Percentiles rank a stretch among this genome's conserved stretches.
Conservation (phyloP, 2,888 invertebrate species). For the Monoplex corrugatus region DNA sequence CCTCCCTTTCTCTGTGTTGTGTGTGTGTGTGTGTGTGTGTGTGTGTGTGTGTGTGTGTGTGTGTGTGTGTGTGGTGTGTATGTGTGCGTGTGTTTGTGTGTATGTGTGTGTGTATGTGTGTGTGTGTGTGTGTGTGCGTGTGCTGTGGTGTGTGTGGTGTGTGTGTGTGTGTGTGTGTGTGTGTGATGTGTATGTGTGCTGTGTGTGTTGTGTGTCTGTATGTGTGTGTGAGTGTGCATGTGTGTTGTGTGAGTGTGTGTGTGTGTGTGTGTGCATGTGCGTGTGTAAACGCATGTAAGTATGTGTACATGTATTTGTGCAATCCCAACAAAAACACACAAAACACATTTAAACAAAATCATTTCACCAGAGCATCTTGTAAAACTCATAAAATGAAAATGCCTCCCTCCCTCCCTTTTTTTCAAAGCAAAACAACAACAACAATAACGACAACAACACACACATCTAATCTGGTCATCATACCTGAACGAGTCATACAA, state of each 20-base stretch:
- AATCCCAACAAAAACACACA: too few species aligned
- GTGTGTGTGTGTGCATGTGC: neutral
- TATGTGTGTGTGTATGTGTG: neutral
- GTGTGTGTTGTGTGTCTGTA: neutral
- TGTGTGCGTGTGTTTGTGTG: neutral
- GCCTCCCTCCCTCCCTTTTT: too few species aligned
- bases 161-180: neutral
- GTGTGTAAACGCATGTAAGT: too few species aligned
- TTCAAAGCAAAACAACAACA: too few species aligned
- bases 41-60: neutral
- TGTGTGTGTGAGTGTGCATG: neutral
- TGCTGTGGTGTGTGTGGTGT: neutral
- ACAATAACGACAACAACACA: too few species aligned
- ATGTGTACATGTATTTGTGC: too few species aligned
- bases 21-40: neutral
- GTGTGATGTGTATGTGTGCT: neutral
- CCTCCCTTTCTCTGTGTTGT: too few species aligned
- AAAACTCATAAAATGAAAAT: too few species aligned
- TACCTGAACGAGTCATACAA: too few species aligned
- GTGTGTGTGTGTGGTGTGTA: neutral
- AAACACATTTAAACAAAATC: too few species aligned
- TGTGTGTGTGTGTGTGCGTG: neutral
- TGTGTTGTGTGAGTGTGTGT: neutral
- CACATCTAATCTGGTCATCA: too few species aligned
- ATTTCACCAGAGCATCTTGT: too few species aligned